Evolutionary conservation across 1,140 invertebrate species (phyloP), one percentile per base, ranked within the genome.

Genomic region (Eumeta japonica): DNA sequence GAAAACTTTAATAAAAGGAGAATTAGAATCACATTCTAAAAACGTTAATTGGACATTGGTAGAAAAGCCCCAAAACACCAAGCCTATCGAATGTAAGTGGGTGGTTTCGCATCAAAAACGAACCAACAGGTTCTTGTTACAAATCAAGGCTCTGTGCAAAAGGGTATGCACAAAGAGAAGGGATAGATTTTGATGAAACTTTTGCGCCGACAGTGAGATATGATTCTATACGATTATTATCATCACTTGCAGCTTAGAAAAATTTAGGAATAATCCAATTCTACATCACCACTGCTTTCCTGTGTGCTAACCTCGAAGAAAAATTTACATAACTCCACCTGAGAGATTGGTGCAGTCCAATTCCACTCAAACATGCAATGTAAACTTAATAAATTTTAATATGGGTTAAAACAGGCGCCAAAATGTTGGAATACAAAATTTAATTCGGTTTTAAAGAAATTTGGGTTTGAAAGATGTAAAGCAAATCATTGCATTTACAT

Each of bases 1-100:
- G 50, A 46, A 16, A 34, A 37, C 16, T 3, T 55, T 58, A 1
- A 62, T 64, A 10, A 16, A 48, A 16, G 43, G 56, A 32, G 57
- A 65, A 38, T 31, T 66, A 1, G 32, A 47, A 10, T 41, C 55
- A 14, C 43, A 52, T 30, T 10, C 48, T 0, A 39, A 39, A 5
- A 62, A 62, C 41, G 12, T 35, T 7, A 59, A 55, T 0, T 63
- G 61, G 58, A 41, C 29, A 37, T 48, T 67, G 16, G 41, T 51
- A 33, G 40, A 50, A 41, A 50, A 55, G 27, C 46, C 41, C n/a
- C 11, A n/a, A 12, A 39, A 39, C 38, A 40, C 44, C 10, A 63
- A 54, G 43, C 2, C 51, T 1, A 62, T 67, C n/a, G 45, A 46
- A 1, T 62, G 45, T 28, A 64, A 52, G 47, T 67, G 62, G 58